Evolutionary conservation across 2,888 invertebrate genomes (phyloP).

Genomic region (Cremastinae sp.): DNA sequence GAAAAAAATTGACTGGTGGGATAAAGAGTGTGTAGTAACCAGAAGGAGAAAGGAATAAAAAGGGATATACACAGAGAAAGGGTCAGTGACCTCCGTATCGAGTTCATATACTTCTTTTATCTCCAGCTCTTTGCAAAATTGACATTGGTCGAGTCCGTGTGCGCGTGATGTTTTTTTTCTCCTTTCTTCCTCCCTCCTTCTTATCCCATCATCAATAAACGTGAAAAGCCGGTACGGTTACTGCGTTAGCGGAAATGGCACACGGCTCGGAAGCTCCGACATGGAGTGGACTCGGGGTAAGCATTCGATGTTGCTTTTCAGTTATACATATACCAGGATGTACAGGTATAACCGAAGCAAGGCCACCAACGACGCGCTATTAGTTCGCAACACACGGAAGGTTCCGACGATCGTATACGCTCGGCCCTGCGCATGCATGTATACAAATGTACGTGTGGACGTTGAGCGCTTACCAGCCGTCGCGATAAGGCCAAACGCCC

Average conservation of each 20-base stretch:
- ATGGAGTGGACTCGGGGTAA: slow-evolving; percentile 21
- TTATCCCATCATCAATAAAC: too few relatives aligned
- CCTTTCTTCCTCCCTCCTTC: neutral
- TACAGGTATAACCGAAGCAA: slow-evolving; percentile 21
- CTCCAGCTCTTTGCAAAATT: too few relatives aligned
- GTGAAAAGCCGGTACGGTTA: neutral
- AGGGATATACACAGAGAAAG: too few relatives aligned
- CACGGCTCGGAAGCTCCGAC: slow-evolving; percentile 23
- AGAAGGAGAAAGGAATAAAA: too few relatives aligned
- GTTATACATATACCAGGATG: slow-evolving; percentile 42
- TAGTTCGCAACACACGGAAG: slow-evolving; percentile 55
- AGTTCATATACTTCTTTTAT: too few relatives aligned
- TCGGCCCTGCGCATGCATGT: too few relatives aligned
- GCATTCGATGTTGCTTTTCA: slow-evolving; percentile 10
- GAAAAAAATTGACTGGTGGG: too few relatives aligned
- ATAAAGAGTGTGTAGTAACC: too few relatives aligned
- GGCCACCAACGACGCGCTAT: too few relatives aligned
- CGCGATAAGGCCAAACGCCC: slow-evolving; percentile 70
- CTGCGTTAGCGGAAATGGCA: slow-evolving; percentile 31
- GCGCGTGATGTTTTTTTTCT: neutral
- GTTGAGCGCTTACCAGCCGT: slow-evolving; percentile 59
- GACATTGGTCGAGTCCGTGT: neutral
- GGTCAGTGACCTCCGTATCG: too few relatives aligned
- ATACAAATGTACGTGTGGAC: slow-evolving; percentile 53
- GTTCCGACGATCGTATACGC: slow-evolving; percentile 15